phyloP scores from a whole-genome alignment of 2,888 invertebrate genomes.

The Meteorus cinctellus region DNA sequence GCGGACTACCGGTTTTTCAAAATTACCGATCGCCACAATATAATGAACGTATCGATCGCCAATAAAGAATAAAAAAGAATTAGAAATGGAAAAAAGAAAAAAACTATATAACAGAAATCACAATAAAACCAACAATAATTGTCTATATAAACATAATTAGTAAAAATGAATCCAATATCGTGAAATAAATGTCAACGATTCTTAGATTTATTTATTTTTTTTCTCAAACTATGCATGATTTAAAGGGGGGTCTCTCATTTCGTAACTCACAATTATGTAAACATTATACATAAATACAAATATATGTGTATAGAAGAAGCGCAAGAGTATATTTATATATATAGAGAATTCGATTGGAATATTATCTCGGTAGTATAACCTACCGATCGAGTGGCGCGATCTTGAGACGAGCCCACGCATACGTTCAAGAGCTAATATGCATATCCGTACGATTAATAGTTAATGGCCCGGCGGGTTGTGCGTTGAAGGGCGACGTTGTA shows the following conservation, averaged over 20 bases:
- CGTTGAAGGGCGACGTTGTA: constrained; percentile 46
- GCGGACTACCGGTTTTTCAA: constrained; percentile 38
- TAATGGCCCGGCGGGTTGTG: constrained; percentile 58
- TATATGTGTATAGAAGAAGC: neutral
- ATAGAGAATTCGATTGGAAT: constrained; percentile 59
- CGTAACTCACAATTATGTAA: constrained; percentile 16
- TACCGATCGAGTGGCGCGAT: constrained; percentile 42
- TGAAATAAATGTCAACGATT: neutral
- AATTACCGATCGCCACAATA: constrained; percentile 11
- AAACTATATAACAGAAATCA: neutral
- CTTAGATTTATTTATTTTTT: neutral
- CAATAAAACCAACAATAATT: constrained; percentile 3
- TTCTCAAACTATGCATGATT: neutral
- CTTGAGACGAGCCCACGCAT: constrained; percentile 61
- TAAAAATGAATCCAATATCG: neutral
- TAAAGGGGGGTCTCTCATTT: constrained; percentile 1
- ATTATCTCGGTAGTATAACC: constrained; percentile 59
- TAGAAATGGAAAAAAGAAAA: neutral
- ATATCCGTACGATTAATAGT: constrained; percentile 67
- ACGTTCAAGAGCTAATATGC: constrained; percentile 59
- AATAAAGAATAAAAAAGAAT: constrained; percentile 9
- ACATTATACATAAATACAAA: neutral
- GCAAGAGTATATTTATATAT: constrained; percentile 1
- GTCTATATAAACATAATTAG: neutral
- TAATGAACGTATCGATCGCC: neutral